Percentiles rank a stretch among this genome's conserved stretches.
Conservation (phyloP, 2,888 invertebrate species). For the Leptinotarsa rubiginosa region DNA sequence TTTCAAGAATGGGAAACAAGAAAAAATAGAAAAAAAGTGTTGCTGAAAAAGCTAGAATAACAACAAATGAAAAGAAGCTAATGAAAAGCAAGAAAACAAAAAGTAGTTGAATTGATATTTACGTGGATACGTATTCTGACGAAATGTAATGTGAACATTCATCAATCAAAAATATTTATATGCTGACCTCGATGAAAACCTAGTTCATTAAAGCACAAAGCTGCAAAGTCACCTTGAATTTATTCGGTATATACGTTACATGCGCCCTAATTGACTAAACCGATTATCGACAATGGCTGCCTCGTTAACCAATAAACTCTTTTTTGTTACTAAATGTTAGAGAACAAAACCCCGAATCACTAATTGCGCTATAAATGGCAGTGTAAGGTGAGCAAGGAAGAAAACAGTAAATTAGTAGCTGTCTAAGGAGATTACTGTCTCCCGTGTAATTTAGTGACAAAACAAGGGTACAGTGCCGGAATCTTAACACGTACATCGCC, state of each 20-base stretch:
- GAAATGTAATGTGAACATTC: background rate
- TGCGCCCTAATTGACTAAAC: slow-evolving; percentile 26
- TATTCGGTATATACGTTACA: slow-evolving; percentile 20
- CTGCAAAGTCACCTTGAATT: slow-evolving; percentile 14
- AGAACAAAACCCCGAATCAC: slow-evolving; percentile 33
- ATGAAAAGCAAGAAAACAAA: too few relatives aligned
- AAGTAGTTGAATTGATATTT: too few relatives aligned
- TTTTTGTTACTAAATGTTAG: slow-evolving; percentile 22
- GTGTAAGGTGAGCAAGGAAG: slow-evolving; percentile 50
- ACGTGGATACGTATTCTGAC: too few relatives aligned
- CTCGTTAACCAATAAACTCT: slow-evolving; percentile 21
- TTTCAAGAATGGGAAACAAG: too few relatives aligned
- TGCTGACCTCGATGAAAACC: background rate
- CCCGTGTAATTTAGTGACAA: slow-evolving; percentile 62
- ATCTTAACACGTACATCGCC: slow-evolving; percentile 58
- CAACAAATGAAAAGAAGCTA: too few relatives aligned
- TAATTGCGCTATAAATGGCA: slow-evolving; percentile 53
- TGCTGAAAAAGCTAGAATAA: too few relatives aligned
- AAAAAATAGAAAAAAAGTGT: too few relatives aligned
- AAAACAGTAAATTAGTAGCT: slow-evolving; percentile 60
- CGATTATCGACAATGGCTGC: slow-evolving; percentile 23
- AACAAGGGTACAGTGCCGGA: slow-evolving; percentile 61
- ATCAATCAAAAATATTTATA: too few relatives aligned
- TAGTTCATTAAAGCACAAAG: background rate
- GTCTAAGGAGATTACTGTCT: slow-evolving; percentile 62